phyloP scores from a whole-genome alignment of 2,113 vertebrate species.

The Hippocampus guttulatus region DNA sequence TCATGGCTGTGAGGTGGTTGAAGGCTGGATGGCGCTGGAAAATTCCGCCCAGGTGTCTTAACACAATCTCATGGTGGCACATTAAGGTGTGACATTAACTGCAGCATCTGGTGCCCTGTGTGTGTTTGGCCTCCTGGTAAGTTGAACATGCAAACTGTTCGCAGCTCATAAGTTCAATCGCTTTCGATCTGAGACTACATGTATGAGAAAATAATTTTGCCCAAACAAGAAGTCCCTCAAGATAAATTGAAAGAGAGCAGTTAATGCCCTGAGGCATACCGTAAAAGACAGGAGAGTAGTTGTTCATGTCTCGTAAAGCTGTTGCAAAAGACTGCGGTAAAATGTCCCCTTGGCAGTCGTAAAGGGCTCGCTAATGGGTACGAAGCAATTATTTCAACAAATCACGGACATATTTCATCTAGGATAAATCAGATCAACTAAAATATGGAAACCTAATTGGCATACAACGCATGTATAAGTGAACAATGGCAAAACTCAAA shows the following conservation, averaged over 20 bases:
- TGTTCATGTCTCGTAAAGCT: neutral
- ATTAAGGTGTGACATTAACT: slow-evolving; percentile 59
- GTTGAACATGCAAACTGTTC: neutral
- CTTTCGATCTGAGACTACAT: neutral
- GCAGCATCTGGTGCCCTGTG: slow-evolving; percentile 56
- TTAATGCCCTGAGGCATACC: neutral
- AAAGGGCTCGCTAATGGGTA: neutral
- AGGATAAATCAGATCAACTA: neutral
- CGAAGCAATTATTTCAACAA: neutral
- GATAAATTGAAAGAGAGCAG: neutral
- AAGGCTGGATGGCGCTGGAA: slow-evolving; percentile 35
- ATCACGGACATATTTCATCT: neutral
- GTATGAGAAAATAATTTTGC: neutral
- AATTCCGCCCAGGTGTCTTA: slow-evolving; percentile 48
- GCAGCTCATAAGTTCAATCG: neutral
- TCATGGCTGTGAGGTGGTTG: slow-evolving; percentile 11
- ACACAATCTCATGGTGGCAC: slow-evolving; percentile 32
- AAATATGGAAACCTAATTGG: neutral
- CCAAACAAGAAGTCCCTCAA: neutral
- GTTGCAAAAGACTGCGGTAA: neutral
- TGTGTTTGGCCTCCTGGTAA: slow-evolving; percentile 26
- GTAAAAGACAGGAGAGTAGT: neutral
- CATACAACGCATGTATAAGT: neutral
- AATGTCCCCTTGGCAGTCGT: neutral
- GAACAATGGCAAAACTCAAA: too few species aligned